Percentiles rank a stretch among this genome's conserved stretches.
phyloP scores from a whole-genome alignment of 2,797 vertebrate species.

The Bovichtus diacanthus region DNA sequence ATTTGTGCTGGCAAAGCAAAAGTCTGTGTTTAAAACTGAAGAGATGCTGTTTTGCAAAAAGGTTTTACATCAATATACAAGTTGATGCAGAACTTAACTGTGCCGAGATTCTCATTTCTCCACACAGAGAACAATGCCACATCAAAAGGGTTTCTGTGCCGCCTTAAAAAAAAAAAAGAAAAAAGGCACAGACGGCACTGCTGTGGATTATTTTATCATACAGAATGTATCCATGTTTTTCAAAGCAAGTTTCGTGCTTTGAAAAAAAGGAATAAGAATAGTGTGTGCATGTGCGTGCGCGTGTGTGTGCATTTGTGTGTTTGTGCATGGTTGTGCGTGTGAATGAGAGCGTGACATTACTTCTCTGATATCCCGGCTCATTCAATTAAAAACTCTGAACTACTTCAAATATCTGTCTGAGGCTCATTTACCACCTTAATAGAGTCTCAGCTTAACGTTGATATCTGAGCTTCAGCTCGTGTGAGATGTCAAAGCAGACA shows the following conservation, averaged over 20 bases:
- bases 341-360: slow-evolving; percentile 15
- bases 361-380: slow-evolving; percentile 24
- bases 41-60: slow-evolving; percentile 20
- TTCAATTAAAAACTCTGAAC: slow-evolving; percentile 50
- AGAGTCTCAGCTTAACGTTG: slow-evolving; percentile 29
- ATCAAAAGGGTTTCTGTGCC: background rate
- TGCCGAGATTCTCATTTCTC: slow-evolving; percentile 8
- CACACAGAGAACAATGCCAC: background rate
- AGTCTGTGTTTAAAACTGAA: slow-evolving; percentile 18
- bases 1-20: slow-evolving; percentile 39
- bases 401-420: slow-evolving; percentile 43
- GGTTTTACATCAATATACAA: slow-evolving; percentile 12
- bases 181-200: background rate
- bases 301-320: background rate
- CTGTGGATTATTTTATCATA: background rate
- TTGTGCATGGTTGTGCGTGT: background rate
- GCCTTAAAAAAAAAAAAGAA: no score
- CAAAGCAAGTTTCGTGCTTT: slow-evolving; percentile 1
- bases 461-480: slow-evolving; percentile 27
- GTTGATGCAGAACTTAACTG: slow-evolving; percentile 12
- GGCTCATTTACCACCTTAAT: slow-evolving; percentile 49
- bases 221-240: background rate
- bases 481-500: slow-evolving; percentile 33
- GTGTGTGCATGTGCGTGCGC: background rate
- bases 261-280: background rate